phyloP scores from a whole-genome alignment of 2,888 invertebrate genomes.

The Drosophila histrio region DNA sequence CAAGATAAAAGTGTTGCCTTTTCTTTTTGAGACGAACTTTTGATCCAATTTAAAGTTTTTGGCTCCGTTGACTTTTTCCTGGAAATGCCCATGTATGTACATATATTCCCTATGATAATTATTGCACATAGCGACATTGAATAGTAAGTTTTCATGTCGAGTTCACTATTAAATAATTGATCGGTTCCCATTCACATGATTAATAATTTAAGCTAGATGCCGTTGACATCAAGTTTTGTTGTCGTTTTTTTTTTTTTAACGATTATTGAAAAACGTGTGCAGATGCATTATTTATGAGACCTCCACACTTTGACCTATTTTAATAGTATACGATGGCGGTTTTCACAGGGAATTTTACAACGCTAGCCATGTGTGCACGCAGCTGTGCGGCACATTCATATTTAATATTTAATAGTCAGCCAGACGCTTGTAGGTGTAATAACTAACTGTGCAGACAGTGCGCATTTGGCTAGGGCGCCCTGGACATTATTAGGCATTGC shows the following conservation, averaged over 20 bases:
- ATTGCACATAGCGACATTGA: no score
- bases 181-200: background rate
- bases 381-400: background rate
- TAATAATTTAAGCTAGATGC: slow-evolving; percentile 3
- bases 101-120: no score
- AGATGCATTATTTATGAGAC: slow-evolving; percentile 13
- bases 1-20: no score
- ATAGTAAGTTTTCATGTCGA: no score
- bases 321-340: slow-evolving; percentile 9
- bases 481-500: background rate
- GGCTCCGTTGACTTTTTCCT: no score
- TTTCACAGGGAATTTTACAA: slow-evolving; percentile 5
- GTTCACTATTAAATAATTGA: background rate
- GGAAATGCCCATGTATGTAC: no score
- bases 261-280: slow-evolving; percentile 11
- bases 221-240: background rate
- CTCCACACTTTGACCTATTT: background rate
- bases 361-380: background rate
- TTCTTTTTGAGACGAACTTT: no score
- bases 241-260: background rate
- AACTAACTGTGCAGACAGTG: background rate
- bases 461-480: background rate
- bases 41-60: no score
- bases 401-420: slow-evolving; percentile 1
- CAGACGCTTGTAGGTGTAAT: background rate